Evolutionary conservation across 2,888 invertebrate genomes (phyloP).

Genomic region (Amphipyra berbera): DNA sequence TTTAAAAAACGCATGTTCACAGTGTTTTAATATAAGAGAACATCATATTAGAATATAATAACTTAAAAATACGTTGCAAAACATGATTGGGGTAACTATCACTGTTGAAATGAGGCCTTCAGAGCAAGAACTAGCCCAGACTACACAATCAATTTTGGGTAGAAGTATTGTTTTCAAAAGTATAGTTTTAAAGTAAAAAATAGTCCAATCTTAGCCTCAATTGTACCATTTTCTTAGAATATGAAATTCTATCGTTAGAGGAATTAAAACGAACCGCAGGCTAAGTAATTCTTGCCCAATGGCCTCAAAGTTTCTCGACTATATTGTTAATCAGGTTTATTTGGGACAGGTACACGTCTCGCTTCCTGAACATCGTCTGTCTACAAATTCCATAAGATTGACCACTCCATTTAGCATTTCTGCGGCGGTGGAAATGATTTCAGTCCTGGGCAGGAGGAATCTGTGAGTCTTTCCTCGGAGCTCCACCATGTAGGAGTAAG

Average conservation of each 20-base stretch:
- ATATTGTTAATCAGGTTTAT: slow-evolving; percentile 18
- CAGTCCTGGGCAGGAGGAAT: slow-evolving; percentile 81
- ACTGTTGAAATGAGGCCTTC: slow-evolving; percentile 14
- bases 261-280: no score
- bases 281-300: no score
- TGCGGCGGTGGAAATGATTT: slow-evolving; percentile 73
- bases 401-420: slow-evolving; percentile 75
- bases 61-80: slow-evolving; percentile 33
- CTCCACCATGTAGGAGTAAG: slow-evolving; percentile 84
- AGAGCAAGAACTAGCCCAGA: not conserved
- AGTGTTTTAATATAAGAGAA: no score
- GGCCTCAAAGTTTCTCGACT: not conserved
- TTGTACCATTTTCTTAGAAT: no score
- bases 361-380: slow-evolving; percentile 61
- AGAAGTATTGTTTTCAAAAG: no score
- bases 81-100: slow-evolving; percentile 20
- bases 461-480: slow-evolving; percentile 78
- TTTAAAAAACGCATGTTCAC: no score
- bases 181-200: no score
- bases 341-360: slow-evolving; percentile 63
- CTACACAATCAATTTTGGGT: not conserved
- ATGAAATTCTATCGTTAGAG: no score
- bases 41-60: slow-evolving; percentile 12
- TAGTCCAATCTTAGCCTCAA: no score
- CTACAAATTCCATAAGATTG: slow-evolving; percentile 77